These are phyloP conservation scores for Chrysochloris asiatica DNA, from an alignment of 2,113 vertebrate genomes.

Conservation along the genomic window DNA sequence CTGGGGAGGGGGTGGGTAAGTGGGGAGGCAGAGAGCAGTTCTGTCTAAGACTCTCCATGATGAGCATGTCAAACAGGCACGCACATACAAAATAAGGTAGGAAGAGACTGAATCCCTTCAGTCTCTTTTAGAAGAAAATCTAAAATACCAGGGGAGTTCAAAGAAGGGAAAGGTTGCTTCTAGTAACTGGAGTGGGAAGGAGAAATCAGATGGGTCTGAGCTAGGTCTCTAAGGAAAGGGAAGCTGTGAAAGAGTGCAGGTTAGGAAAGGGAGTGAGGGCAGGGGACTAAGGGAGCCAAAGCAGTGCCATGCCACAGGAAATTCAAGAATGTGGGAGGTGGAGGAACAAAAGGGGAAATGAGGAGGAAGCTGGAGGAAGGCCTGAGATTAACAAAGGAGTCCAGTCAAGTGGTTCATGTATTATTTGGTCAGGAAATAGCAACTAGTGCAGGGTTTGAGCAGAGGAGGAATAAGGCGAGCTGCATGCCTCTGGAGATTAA, in stretches of 20 bases:
- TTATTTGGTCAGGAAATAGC: background rate
- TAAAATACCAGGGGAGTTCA: background rate
- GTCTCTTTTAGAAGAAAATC: background rate
- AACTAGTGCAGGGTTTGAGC: background rate
- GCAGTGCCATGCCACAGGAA: background rate
- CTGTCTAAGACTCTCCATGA: background rate
- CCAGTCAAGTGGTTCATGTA: background rate
- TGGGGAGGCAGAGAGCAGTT: background rate
- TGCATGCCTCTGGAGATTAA: background rate
- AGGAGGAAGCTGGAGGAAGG: background rate
- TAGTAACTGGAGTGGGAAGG: background rate
- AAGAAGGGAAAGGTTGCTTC: background rate
- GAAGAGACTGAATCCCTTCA: background rate
- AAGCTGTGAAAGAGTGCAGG: background rate
- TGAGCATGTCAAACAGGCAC: background rate
- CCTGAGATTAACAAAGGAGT: background rate
- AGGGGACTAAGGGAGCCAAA: background rate
- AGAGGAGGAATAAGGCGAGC: background rate
- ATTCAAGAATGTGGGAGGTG: background rate
- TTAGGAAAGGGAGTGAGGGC: rapidly evolving
- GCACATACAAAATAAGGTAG: background rate
- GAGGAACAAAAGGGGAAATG: background rate
- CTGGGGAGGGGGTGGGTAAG: too few relatives aligned
- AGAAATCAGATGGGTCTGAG: background rate
- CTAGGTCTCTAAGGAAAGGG: background rate